Conservation (phyloP, 2,888 invertebrate genomes). For the Itoplectis maculator region DNA sequence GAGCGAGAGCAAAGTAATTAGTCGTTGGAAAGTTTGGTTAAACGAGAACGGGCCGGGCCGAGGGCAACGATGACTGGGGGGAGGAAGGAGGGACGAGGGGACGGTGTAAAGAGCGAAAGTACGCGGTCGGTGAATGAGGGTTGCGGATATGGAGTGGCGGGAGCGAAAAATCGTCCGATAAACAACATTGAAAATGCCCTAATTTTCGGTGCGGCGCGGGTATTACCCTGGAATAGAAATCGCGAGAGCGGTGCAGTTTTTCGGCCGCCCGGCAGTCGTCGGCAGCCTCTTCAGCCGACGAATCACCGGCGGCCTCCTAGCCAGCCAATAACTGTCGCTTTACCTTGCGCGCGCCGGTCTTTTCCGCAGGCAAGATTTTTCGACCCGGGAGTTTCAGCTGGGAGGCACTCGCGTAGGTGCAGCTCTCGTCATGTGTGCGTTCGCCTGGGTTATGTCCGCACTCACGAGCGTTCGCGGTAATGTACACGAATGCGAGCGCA, state of each 20-base stretch:
- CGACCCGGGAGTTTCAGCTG: neutral
- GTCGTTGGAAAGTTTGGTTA: conserved; percentile 32
- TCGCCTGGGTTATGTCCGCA: neutral
- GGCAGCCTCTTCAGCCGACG: neutral
- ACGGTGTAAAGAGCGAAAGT: neutral
- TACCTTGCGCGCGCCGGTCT: too few species aligned
- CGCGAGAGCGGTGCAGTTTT: neutral
- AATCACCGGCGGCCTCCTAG: neutral
- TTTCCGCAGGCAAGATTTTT: neutral
- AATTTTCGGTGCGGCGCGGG: neutral
- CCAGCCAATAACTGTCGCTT: neutral
- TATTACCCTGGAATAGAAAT: neutral
- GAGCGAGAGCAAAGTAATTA: conserved; percentile 41
- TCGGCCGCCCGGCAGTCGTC: neutral
- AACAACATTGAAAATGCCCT: conserved; percentile 2
- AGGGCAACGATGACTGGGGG: too few species aligned
- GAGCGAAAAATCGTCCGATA: conserved; percentile 3
- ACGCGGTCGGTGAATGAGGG: neutral
- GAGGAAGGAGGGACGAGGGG: neutral
- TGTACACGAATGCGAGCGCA: conserved; percentile 11
- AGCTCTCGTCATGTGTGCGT: too few species aligned
- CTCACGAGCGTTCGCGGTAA: conserved; percentile 11
- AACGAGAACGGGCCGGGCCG: too few species aligned
- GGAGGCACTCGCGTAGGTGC: neutral
- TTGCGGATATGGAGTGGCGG: neutral